Conservation (phyloP, 2,888 invertebrate species). For the Allygus modestus region DNA sequence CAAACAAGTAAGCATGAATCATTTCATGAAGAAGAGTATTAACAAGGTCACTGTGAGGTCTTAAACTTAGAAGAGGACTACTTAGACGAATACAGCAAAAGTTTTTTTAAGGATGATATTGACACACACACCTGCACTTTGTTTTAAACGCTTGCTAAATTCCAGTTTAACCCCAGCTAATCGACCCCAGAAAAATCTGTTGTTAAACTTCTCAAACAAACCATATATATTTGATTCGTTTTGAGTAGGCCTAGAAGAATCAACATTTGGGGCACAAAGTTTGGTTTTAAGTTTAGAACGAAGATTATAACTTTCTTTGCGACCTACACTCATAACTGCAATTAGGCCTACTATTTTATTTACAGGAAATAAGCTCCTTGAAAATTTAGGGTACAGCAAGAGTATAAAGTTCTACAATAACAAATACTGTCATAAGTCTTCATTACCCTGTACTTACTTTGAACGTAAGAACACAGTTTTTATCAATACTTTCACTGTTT, state of each 20-base stretch:
- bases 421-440: too few relatives aligned
- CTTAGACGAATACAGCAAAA: not conserved
- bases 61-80: not conserved
- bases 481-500: not conserved
- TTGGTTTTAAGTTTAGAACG: too few relatives aligned
- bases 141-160: not conserved
- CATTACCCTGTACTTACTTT: slow-evolving; percentile 13
- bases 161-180: not conserved
- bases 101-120: not conserved
- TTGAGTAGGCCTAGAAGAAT: too few relatives aligned
- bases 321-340: too few relatives aligned
- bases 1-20: slow-evolving; percentile 98
- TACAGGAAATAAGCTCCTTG: too few relatives aligned
- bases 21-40: slow-evolving; percentile 89
- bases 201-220: not conserved
- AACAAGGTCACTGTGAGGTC: not conserved
- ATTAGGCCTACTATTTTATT: too few relatives aligned
- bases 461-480: slow-evolving; percentile 12
- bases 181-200: not conserved
- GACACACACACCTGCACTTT: not conserved
- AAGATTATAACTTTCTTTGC: too few relatives aligned
- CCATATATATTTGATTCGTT: too few relatives aligned
- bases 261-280: too few relatives aligned
- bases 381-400: too few relatives aligned
- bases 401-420: too few relatives aligned